Evolutionary conservation across 2,113 vertebrate genomes (phyloP).

Genomic region (Ivindomyrus marchei): DNA sequence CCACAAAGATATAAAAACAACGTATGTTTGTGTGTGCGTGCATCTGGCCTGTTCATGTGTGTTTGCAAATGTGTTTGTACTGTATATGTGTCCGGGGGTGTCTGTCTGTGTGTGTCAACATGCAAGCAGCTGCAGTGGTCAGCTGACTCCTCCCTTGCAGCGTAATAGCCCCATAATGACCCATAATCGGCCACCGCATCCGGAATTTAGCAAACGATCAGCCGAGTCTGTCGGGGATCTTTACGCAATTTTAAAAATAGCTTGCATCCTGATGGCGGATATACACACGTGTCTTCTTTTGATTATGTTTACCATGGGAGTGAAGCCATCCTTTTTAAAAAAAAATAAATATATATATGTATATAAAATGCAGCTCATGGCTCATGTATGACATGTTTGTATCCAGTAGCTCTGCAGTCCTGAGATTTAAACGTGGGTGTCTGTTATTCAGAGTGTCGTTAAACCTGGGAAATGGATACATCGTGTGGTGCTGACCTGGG

Average conservation of each 20-base stretch:
- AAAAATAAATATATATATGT: too few relatives aligned
- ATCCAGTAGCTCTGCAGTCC: background rate
- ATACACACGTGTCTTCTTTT: background rate
- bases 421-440: background rate
- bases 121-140: background rate
- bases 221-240: background rate
- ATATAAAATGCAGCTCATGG: background rate
- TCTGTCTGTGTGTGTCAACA: background rate
- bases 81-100: background rate
- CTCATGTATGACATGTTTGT: background rate
- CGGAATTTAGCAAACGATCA: background rate
- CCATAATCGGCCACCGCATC: constrained; percentile 6
- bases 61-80: background rate
- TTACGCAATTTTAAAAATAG: constrained; percentile 2
- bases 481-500: background rate
- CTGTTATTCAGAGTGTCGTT: background rate
- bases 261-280: background rate
- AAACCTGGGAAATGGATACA: background rate
- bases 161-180: constrained; percentile 13
- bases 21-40: background rate
- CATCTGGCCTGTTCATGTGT: background rate
- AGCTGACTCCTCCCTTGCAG: constrained; percentile 1
- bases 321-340: background rate
- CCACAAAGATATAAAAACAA: background rate
- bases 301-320: background rate